These are phyloP conservation scores for Morinoia aosen DNA, from an alignment of 2,888 invertebrate genomes.

Conservation along the genomic window DNA sequence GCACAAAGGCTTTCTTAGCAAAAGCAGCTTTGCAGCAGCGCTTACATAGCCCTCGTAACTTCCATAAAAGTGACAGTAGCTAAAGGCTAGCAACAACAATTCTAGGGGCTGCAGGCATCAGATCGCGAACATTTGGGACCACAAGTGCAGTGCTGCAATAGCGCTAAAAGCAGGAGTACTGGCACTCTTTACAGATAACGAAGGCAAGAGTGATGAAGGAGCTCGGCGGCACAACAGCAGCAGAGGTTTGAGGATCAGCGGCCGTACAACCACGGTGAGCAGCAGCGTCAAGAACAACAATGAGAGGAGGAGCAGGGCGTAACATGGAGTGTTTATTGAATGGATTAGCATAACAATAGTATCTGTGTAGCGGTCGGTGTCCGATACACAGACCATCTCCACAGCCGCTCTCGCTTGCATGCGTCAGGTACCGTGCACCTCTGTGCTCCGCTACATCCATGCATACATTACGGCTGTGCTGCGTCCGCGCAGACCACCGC, in stretches of 20 bases:
- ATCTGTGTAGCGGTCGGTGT: not conserved
- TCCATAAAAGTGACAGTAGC: not conserved
- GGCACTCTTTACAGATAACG: not conserved
- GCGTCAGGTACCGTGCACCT: not conserved
- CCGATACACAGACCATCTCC: not conserved
- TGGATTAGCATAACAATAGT: conserved; percentile 4
- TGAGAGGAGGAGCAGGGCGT: not conserved
- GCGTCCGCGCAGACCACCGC: not conserved
- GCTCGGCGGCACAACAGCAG: not conserved
- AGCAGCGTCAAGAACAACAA: not conserved
- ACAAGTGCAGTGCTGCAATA: not conserved
- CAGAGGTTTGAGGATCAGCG: not conserved
- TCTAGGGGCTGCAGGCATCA: not conserved
- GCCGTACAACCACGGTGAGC: not conserved
- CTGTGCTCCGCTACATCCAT: not conserved
- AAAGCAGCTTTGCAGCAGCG: not conserved
- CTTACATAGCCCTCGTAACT: not conserved
- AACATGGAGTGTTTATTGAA: not conserved
- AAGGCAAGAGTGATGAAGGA: not conserved
- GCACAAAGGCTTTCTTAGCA: not conserved
- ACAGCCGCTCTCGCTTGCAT: not conserved
- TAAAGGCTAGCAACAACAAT: not conserved
- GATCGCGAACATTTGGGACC: not conserved
- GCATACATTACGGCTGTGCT: not conserved
- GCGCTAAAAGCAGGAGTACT: not conserved